Evolutionary conservation across 2,797 vertebrate species (phyloP).

Genomic region (Pelobates cultripes): DNA sequence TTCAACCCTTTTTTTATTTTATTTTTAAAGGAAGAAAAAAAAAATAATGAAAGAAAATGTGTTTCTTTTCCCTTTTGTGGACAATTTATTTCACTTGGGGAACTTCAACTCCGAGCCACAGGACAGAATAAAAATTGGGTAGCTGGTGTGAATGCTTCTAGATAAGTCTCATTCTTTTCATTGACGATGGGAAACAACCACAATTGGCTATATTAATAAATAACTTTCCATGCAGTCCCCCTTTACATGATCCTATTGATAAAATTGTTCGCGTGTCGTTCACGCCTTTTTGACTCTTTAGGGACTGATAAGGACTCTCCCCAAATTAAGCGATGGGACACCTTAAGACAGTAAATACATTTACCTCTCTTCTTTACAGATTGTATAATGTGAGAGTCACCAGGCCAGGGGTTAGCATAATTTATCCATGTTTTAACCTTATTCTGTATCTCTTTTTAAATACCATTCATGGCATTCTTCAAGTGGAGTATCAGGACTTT

Average conservation of each 20-base stretch:
- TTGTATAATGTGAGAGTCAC: constrained; percentile 72
- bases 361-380: constrained; percentile 71
- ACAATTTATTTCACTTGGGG: constrained; percentile 89
- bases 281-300: constrained; percentile 86
- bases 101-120: constrained; percentile 84
- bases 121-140: constrained; percentile 81
- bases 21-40: constrained; percentile 74
- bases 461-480: constrained; percentile 66
- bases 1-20: constrained; percentile 73
- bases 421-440: constrained; percentile 84
- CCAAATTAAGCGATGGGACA: constrained; percentile 76
- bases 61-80: constrained; percentile 79
- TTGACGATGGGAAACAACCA: constrained; percentile 90
- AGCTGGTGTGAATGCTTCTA: constrained; percentile 84
- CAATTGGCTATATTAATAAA: constrained; percentile 96
- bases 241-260: constrained; percentile 91
- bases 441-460: constrained; percentile 71
- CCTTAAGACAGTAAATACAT: constrained; percentile 65
- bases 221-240: constrained; percentile 90
- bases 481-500: constrained; percentile 65
- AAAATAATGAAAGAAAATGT: constrained; percentile 81
- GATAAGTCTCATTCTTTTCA: constrained; percentile 78
- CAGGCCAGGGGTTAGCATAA: constrained; percentile 86
- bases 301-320: constrained; percentile 68
- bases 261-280: constrained; percentile 97